Base-by-base conservation (phyloP, 2,797 vertebrate species). In the Sparidentex hasta region DNA sequence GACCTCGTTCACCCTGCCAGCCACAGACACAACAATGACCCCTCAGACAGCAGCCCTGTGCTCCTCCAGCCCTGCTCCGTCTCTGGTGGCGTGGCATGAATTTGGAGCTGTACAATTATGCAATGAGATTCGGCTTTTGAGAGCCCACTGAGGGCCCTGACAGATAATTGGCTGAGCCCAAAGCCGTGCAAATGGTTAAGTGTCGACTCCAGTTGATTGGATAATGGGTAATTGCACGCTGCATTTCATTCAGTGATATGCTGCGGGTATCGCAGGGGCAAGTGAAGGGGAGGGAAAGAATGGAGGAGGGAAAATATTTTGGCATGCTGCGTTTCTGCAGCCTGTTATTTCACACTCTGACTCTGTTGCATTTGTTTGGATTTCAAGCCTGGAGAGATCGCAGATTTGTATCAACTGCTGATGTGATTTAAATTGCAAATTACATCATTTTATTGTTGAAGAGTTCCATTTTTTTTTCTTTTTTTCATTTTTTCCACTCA, bases 191-290 rank as follows among this genome's bases (percentile, higher is more conserved):
- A 92, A 88, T 88, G 88, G 81, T 92, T 87, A 88, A 90, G 91
- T 94, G 90, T 90, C 47, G 83, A 78, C 86, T 90, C 80, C 69
- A 81, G 82, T 89, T 88, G 83, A 93, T 90, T 93, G 87, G 89
- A 90, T 93, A 93, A 94, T 92, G 87, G 87, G 80, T 88, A 91
- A 90, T 85, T 90, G 88, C 78, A 89, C 54, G 83, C 76, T 91
- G 87, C 80, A 83, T 90, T 92, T 91, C 83, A 92, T 88, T 89
- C 79, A 82, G 76, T 82, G 82, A 87, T 85, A 78, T 87, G 81
- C 76, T 80, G 71, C 33, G 48, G 78, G 79, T 82, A 65, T 76
- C 72, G 67, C 65, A 57, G 68, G 88, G 86, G 74, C 71, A 65
- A 83, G 80, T 41, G 70, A 47, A 70, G 76, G 46, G 74, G 72